Evolutionary conservation across 2,113 vertebrate species (phyloP).

Genomic region (Fregata magnificens): DNA sequence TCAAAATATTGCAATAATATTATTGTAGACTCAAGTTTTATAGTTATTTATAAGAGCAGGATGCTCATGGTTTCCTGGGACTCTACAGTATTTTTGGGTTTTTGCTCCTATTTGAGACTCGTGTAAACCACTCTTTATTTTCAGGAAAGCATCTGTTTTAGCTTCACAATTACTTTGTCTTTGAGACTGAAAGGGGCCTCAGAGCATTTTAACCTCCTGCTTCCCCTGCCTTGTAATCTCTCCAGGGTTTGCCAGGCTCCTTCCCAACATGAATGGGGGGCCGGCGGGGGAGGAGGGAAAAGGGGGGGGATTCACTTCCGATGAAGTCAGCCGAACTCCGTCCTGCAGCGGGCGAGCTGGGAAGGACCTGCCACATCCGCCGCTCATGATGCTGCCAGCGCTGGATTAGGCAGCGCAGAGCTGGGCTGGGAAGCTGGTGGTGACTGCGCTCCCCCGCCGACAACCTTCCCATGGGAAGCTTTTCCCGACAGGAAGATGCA

Average conservation of each 20-base stretch:
- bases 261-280: slow-evolving; percentile 41
- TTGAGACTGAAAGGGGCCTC: slow-evolving; percentile 36
- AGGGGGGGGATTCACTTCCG: not conserved
- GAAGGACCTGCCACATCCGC: not conserved
- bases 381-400: not conserved
- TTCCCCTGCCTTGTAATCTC: slow-evolving; percentile 41
- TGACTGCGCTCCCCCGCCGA: not conserved
- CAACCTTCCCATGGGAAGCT: slow-evolving; percentile 1
- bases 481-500: not conserved
- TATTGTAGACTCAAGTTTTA: not conserved
- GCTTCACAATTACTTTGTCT: slow-evolving; percentile 21
- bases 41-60: slow-evolving; percentile 11
- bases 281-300: not conserved
- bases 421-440: not conserved
- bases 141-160: slow-evolving; percentile 49
- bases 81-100: not conserved
- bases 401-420: not conserved
- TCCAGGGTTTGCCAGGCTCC: slow-evolving; percentile 30
- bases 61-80: slow-evolving; percentile 23
- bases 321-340: not conserved
- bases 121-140: slow-evolving; percentile 38
- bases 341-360: not conserved
- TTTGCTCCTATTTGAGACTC: slow-evolving; percentile 9
- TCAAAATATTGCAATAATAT: not conserved
- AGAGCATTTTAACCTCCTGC: not conserved